Evolutionary conservation across 2,797 vertebrate genomes (phyloP).

Genomic region (Squalus acanthias): DNA sequence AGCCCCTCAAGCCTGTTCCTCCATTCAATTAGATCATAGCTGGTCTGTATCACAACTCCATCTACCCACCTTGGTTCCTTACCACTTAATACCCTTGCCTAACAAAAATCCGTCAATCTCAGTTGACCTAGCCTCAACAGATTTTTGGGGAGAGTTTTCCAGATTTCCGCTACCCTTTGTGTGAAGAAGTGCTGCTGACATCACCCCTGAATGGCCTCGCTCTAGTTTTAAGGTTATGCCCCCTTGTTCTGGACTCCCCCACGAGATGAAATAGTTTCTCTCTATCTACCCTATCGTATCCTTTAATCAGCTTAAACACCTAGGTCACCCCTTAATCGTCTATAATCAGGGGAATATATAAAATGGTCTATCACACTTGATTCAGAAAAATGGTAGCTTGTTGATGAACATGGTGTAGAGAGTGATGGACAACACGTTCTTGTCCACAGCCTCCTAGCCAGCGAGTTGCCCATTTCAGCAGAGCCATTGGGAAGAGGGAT

Average conservation of each 20-base stretch:
- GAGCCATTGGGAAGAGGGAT: not conserved
- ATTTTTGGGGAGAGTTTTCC: not conserved
- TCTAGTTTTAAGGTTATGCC: too few relatives aligned
- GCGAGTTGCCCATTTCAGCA: not conserved
- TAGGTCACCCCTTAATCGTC: not conserved
- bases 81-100: too few relatives aligned
- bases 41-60: too few relatives aligned
- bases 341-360: not conserved
- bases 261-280: too few relatives aligned
- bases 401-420: not conserved
- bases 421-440: not conserved
- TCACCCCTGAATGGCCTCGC: too few relatives aligned
- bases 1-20: not conserved
- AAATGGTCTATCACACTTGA: not conserved
- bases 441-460: not conserved
- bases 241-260: too few relatives aligned
- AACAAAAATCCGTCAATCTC: too few relatives aligned
- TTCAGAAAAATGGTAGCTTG: not conserved
- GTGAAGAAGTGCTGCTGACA: not conserved
- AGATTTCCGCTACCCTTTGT: not conserved
- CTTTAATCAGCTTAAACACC: not conserved
- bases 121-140: not conserved
- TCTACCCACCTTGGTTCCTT: too few relatives aligned
- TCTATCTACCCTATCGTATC: not conserved
- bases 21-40: too few relatives aligned